These are phyloP conservation scores for Eurystomus gularis DNA, from an alignment of 2,113 vertebrate species.

Conservation along the genomic window DNA sequence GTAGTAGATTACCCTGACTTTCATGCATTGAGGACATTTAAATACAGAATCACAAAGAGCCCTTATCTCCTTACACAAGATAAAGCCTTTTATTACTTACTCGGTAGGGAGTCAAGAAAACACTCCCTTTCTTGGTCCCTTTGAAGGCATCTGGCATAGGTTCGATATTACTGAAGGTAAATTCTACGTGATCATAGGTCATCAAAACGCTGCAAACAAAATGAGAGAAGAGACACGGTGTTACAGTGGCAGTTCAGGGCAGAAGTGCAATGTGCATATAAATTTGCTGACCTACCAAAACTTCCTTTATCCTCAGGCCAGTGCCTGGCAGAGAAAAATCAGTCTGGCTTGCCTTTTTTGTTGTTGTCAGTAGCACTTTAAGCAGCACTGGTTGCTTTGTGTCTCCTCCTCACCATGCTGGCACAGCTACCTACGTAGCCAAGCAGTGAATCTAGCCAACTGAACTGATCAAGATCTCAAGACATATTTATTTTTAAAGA, in stretches of 20 bases:
- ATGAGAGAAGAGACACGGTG: background rate
- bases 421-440: background rate
- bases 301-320: background rate
- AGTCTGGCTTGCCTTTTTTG: background rate
- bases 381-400: background rate
- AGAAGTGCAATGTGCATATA: accelerated
- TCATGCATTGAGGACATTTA: background rate
- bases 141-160: conserved; percentile 88
- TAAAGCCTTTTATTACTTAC: conserved; percentile 73
- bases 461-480: background rate
- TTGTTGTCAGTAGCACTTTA: background rate
- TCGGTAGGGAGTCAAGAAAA: conserved; percentile 94
- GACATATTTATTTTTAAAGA: background rate
- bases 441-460: background rate
- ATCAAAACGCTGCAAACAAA: conserved; percentile 78
- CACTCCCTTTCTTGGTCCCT: conserved; percentile 91
- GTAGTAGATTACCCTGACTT: background rate
- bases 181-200: conserved; percentile 91
- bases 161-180: conserved; percentile 88
- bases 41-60: background rate
- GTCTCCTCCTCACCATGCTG: background rate
- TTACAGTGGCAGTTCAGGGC: background rate
- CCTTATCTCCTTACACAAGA: background rate
- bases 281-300: background rate
- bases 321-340: background rate